Base-by-base conservation (phyloP, 1,140 invertebrate species). In the Adoxophyes honmai region DNA sequence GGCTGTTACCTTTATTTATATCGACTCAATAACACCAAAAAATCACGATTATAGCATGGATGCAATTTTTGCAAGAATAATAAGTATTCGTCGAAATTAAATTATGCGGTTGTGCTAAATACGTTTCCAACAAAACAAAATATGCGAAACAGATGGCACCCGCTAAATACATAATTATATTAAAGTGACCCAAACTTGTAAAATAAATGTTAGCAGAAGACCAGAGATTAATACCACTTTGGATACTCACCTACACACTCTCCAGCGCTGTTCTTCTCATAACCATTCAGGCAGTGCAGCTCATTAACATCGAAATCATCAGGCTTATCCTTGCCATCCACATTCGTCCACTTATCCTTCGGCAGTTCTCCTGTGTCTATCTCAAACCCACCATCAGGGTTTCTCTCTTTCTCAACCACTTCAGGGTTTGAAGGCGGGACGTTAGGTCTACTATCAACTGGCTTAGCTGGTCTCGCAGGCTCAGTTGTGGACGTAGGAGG, bases 241-340 rank as follows among this genome's bases (percentile, higher is more conserved):
- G 6, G 10, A 1, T 34, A 62, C 78, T 78, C 62, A 88, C 85
- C 85, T 54, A 85, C 73, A 66, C 85, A 88, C 51, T 84, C 70
- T 13, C 81, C 81, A 34, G 42, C 57, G n/a, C 62, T 68, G 37
- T 85, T 75, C 48, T 70, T 81, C 51, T 83, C 81, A 18, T 73
- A 88, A 52, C 85, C 85, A 59, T 78, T 62, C 42, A 88, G 60
- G 60, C 85, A 88, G 55, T 82, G 73, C 11, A 84, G 44, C 4
- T 73, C 42, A 35, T 73, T 70, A 4, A 68, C 62, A 63, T 82
- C 63, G 42, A 85, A 78, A 16, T 71, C 64, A 13, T 71, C 66
- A 8, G 66, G 54, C 28, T 65, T 67, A 9, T 79, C 73, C 6
- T 37, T 72, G 9, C 67, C 78, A 13, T 75, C 71, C 0, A 82